Evolutionary conservation across 2,797 vertebrate genomes (phyloP).

Genomic region (Carduelis carduelis): DNA sequence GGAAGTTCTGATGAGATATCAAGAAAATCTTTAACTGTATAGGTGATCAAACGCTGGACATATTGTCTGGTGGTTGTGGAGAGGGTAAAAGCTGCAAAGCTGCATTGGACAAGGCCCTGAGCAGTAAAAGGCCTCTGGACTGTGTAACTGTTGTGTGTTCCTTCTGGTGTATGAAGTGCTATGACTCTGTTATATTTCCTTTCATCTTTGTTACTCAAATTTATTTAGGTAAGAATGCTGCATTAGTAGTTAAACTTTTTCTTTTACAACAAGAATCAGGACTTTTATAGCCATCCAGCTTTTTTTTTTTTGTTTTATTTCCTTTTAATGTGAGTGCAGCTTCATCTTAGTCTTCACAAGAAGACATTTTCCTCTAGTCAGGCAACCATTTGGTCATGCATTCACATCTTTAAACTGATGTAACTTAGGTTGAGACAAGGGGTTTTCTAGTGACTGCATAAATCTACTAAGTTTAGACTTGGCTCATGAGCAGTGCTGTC

Average conservation of each 20-base stretch:
- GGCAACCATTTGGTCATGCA: neutral
- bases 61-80: neutral
- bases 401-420: neutral
- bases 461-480: neutral
- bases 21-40: neutral
- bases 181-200: neutral
- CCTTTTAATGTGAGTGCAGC: neutral
- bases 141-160: neutral
- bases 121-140: neutral
- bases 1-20: neutral
- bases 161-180: neutral
- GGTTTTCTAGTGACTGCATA: neutral
- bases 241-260: neutral
- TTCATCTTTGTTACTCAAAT: neutral
- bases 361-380: neutral
- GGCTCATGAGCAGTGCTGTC: neutral
- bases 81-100: neutral
- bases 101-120: neutral
- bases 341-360: neutral
- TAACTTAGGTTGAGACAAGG: neutral
- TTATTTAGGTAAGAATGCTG: neutral
- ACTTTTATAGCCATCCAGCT: neutral
- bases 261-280: neutral
- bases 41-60: neutral
- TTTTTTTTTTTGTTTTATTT: neutral